Base-by-base conservation (phyloP, 1,140 invertebrate genomes). In the Eumaeus atala region DNA sequence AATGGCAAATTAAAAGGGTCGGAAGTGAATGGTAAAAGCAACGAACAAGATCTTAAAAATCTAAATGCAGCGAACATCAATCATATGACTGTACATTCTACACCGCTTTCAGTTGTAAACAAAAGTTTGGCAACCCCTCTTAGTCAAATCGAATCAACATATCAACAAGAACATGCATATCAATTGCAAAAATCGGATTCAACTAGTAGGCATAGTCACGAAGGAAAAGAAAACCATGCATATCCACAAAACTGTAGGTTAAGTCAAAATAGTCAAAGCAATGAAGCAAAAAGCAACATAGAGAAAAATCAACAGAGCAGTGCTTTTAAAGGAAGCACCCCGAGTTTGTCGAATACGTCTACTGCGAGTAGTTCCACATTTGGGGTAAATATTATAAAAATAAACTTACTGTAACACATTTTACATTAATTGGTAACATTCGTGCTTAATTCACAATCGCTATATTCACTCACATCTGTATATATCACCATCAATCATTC, bases 81-180 rank as follows among this genome's bases (percentile, higher is more conserved):
- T 64, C 86, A 77, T 76, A 90, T 92, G 84, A 92, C 91, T 2
- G 92, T 92, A 36, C 91, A 92, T 77, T 92, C 91, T 64, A 92
- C 91, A 36, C 91, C 91, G 4, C 66, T 92, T 17, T 91, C 89
- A 44, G 87, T 90, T 17, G 89, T 91, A n/a, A 93, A 91, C 67
- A 92, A 92, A 75, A 91, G 90, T 69, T 82, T 91, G 48, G 90
- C 90, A 11, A 91, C 89, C 9, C 90, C 90, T 48, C 67, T 91
- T 47, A 89, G 84, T 77, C 89, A 90, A 77, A 86, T 72, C 40
- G 89, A 90, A 74, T 61, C 70, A 53, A 70, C 78, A 77, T 85
- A 84, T 81, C 80, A 84, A 66, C 77, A 79, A 58, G 80, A 87
- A 69, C 74, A 79, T 63, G 72, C 82, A 84, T 87, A 88, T 84